phyloP scores from a whole-genome alignment of 2,113 vertebrate species.

The Galeopterus variegatus region DNA sequence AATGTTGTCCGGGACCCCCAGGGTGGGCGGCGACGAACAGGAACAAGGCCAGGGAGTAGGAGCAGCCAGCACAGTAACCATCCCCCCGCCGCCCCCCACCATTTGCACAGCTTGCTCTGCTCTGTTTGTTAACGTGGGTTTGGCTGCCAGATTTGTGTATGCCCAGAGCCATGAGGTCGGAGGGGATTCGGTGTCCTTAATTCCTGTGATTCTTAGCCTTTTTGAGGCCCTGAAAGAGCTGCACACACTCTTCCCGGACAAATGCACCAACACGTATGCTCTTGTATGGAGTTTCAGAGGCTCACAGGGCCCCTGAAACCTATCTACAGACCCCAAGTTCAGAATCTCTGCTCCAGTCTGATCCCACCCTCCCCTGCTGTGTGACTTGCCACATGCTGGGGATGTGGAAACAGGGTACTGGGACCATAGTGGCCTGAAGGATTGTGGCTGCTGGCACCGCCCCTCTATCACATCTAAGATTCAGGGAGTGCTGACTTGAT shows the following conservation, averaged over 20 bases:
- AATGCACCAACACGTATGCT: neutral
- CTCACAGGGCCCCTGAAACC: neutral
- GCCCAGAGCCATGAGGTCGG: neutral
- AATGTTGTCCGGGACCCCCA: neutral
- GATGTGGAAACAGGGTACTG: neutral
- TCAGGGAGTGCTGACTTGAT: neutral
- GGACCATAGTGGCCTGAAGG: neutral
- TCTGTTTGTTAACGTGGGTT: neutral
- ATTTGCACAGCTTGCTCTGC: neutral
- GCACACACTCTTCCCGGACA: neutral
- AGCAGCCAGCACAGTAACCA: neutral
- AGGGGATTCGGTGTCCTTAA: neutral
- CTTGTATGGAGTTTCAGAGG: neutral
- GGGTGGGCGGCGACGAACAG: neutral
- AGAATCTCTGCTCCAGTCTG: neutral
- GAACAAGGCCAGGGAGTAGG: neutral
- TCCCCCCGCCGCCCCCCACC: neutral
- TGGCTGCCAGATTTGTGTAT: neutral
- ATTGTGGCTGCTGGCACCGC: neutral
- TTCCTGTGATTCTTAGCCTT: neutral
- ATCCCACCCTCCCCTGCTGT: fast-evolving
- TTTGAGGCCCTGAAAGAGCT: neutral
- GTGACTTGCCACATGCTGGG: neutral
- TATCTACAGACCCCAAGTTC: neutral
- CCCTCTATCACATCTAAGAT: neutral